Evolutionary conservation across 1,140 invertebrate species (phyloP), one percentile per base, ranked within the genome.

Genomic region (Reticulitermes speratus): DNA sequence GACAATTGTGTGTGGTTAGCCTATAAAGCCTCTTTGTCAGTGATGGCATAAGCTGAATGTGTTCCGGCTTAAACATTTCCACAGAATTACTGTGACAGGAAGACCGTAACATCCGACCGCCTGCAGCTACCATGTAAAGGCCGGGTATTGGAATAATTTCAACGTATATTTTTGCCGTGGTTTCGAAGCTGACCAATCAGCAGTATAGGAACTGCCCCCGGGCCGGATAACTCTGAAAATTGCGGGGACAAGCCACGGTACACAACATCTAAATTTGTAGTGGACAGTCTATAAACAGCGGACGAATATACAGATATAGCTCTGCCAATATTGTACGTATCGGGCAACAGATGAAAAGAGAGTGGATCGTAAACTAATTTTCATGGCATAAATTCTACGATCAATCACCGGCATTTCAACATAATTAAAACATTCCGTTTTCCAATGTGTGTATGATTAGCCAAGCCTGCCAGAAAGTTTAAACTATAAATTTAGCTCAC

Each of bases 391-490:
- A 75, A 75, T 75, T 75, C 65, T 16, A n/a, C 25, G 65, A 75
- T 75, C 65, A 75, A 75, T 75, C 65, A 75, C 7, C 9, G n/a
- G 8, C 65, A 75, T 75, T 75, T 75, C 65, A 75, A 75, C n/a
- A 75, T 75, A 30, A 75, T 75, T 75, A 75, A 75, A 75, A 75
- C 65, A 75, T 75, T 5, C 65, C n/a, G 65, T 75, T 75, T 75
- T 75, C 65, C 65, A 30, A 75, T 30, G 65, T 75, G 65, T 75
- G 65, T 75, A 75, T 30, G 65, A 30, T 75, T 75, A 75, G 65
- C 65, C 65, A 21, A 75, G 65, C 65, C 65, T 75, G 65, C 65
- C 65, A 75, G 65, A 75, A 75, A 75, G 65, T 75, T 75, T 75
- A 75, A 75, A 75, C 65, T 75, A 30, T 75, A 75, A 75, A 75